phyloP scores from a whole-genome alignment of 1,140 invertebrate species.

The Matsumurasca onukii region DNA sequence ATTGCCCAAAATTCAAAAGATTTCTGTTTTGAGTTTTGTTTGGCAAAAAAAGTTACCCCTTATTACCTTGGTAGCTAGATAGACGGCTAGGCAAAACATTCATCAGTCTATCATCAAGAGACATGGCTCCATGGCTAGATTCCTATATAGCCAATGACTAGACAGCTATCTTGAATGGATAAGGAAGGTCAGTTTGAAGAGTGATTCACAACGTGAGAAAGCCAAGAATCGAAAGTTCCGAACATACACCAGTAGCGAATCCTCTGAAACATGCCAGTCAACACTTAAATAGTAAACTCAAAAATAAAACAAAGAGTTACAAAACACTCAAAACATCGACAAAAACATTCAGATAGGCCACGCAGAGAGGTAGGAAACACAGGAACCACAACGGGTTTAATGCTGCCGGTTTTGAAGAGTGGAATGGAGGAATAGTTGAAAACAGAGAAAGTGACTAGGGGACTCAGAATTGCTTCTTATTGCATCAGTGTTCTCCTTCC shows the following conservation, averaged over 20 bases:
- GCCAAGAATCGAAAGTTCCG: slow-evolving; percentile 84
- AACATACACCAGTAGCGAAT: slow-evolving; percentile 86
- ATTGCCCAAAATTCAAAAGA: no score
- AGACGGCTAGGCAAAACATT: slow-evolving; percentile 87
- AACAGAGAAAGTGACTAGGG: no score
- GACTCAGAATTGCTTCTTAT: no score
- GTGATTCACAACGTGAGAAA: slow-evolving; percentile 86
- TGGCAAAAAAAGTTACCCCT: no score
- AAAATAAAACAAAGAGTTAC: background rate
- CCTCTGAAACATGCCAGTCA: slow-evolving; percentile 65
- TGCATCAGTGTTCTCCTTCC: no score
- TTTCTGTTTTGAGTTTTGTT: no score
- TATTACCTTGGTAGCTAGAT: slow-evolving; percentile 84
- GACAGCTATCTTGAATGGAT: slow-evolving; percentile 78
- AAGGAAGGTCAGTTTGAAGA: slow-evolving; percentile 72
- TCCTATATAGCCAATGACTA: slow-evolving; percentile 70
- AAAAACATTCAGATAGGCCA: no score
- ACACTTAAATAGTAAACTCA: background rate
- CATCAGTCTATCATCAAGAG: slow-evolving; percentile 87
- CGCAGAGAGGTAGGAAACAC: no score
- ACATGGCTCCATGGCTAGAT: slow-evolving; percentile 70
- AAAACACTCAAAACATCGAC: no score
- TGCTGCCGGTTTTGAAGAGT: no score
- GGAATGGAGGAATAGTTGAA: no score
- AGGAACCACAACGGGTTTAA: no score